Conservation (phyloP, 2,797 vertebrate genomes). For the Microctenopoma stevenorrisi region DNA sequence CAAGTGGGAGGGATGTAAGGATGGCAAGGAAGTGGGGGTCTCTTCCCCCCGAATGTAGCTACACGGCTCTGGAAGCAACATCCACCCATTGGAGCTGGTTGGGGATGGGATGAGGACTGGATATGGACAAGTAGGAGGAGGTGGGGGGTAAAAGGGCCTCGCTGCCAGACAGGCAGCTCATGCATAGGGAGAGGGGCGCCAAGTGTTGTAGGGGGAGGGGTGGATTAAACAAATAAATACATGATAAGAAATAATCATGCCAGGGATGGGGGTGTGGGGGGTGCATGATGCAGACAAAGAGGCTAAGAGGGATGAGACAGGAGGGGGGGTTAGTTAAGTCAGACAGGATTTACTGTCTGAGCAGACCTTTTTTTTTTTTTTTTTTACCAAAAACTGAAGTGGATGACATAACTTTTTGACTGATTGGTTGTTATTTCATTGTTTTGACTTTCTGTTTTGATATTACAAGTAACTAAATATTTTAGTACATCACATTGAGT, state of each 20-base stretch:
- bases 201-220: slow-evolving; percentile 80
- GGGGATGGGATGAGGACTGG: slow-evolving; percentile 69
- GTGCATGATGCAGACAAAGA: slow-evolving; percentile 81
- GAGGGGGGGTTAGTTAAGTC: slow-evolving; percentile 70
- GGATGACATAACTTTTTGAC: slow-evolving; percentile 31
- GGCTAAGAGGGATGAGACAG: slow-evolving; percentile 74
- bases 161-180: slow-evolving; percentile 81
- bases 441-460: slow-evolving; percentile 23
- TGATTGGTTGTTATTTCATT: slow-evolving; percentile 27
- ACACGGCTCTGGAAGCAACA: slow-evolving; percentile 73
- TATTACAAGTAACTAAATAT: slow-evolving; percentile 15
- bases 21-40: slow-evolving; percentile 63
- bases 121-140: slow-evolving; percentile 69
- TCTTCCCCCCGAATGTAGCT: slow-evolving; percentile 73
- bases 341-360: slow-evolving; percentile 82
- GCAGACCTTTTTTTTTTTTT: slow-evolving; percentile 24
- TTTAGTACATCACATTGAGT: slow-evolving; percentile 26
- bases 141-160: slow-evolving; percentile 49
- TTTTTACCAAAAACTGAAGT: slow-evolving; percentile 54
- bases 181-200: slow-evolving; percentile 73
- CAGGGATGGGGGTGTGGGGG: slow-evolving; percentile 70
- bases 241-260: slow-evolving; percentile 88
- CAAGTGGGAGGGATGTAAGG: slow-evolving; percentile 76
- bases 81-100: slow-evolving; percentile 76
- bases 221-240: slow-evolving; percentile 89